A percentile compares a stretch with the other conserved stretches of the same genome.
These are phyloP conservation scores for Trichomalopsis sarcophagae DNA, from an alignment of 1,140 invertebrate species.

Conservation along the genomic window DNA sequence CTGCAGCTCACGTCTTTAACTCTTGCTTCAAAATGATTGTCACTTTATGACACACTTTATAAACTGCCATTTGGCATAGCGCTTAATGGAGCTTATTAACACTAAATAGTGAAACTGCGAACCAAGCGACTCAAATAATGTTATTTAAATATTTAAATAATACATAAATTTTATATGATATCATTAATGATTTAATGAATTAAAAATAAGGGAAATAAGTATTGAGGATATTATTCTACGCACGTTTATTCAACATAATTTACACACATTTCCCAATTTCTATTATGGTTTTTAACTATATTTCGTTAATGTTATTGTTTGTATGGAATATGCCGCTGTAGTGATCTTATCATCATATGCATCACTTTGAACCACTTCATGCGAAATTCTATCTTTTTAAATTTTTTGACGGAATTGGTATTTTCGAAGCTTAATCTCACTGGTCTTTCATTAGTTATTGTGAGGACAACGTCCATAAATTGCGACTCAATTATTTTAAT, in stretches of 20 bases:
- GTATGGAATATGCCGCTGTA: background rate
- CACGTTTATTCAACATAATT: no score
- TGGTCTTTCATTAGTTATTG: background rate
- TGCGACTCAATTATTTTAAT: background rate
- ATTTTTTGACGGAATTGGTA: background rate
- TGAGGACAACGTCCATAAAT: background rate
- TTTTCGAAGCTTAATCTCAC: background rate
- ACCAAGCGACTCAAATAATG: no score
- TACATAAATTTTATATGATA: no score
- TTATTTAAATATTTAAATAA: no score
- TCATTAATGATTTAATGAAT: no score
- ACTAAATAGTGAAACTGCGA: no score
- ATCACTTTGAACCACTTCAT: background rate
- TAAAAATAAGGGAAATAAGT: no score
- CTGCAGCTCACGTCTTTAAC: background rate
- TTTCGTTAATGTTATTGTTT: background rate
- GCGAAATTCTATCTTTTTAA: background rate
- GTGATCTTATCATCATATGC: background rate
- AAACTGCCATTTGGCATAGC: background rate
- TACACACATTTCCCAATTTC: no score
- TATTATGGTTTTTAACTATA: background rate
- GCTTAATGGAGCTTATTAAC: background rate
- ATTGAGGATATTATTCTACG: no score
- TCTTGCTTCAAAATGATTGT: background rate
- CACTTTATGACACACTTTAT: constrained; percentile 4